These are phyloP conservation scores for Burhinus bistriatus DNA, from an alignment of 2,113 vertebrate species.

Conservation along the genomic window DNA sequence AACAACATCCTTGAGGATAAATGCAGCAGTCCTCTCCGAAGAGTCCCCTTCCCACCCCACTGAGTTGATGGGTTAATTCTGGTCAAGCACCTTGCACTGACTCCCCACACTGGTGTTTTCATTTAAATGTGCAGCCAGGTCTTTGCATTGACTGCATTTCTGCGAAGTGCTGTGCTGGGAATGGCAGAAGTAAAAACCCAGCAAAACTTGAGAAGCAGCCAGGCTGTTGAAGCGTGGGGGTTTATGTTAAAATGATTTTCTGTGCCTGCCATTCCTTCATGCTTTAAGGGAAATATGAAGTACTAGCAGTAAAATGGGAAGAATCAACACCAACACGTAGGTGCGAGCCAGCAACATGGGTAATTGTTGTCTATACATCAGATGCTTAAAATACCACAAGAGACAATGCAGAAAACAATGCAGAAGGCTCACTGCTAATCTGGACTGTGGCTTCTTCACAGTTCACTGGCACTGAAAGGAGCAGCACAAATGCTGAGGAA, in stretches of 20 bases:
- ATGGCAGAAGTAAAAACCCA: background rate
- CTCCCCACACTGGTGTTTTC: background rate
- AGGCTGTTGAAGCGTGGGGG: background rate
- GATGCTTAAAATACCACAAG: conserved; percentile 7
- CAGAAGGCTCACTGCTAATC: background rate
- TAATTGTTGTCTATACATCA: background rate
- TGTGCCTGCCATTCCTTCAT: background rate
- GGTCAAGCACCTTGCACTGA: background rate
- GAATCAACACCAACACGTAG: background rate
- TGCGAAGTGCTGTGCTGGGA: background rate
- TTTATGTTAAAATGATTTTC: background rate
- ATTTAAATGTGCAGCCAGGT: background rate
- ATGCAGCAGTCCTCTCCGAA: background rate
- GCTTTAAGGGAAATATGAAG: background rate
- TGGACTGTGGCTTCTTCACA: background rate
- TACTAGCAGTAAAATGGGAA: background rate
- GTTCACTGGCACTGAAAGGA: conserved; percentile 33
- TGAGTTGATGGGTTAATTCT: background rate
- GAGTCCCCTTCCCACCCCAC: background rate
- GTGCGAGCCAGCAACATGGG: background rate
- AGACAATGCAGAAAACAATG: conserved; percentile 1
- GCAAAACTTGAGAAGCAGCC: background rate
- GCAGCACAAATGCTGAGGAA: background rate
- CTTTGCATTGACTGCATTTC: background rate
- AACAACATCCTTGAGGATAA: background rate